Base-by-base conservation (phyloP, 2,113 vertebrate genomes). In the Cyprinus carpio region DNA sequence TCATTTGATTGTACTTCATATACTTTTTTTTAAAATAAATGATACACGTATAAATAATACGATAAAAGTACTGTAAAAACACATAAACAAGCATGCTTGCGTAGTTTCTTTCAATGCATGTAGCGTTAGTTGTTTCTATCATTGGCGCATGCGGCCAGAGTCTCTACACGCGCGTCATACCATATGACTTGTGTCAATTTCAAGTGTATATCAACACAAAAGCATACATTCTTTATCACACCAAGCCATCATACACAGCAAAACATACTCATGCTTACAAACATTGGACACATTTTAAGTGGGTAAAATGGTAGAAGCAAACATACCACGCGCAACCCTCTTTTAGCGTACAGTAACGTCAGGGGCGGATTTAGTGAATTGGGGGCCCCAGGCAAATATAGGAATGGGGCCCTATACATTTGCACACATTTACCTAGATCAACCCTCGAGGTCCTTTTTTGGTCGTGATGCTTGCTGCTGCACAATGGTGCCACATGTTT, bases 221-320 rank as follows among this genome's bases (percentile, higher is more conserved):
- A 72, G 13, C 64, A 56, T 37, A 2, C 27, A 31, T 49, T 69
- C 13, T 51, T 67, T 64, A 29, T 31, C 4, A 13, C 16, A 34
- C 4, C 20, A 8, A 51, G 1, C 29, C 9, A 46, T 49, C 9
- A 20, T 15, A 11, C 20, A 72, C 79, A 0, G 7, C 4, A 25
- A 25, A 72, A 20, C 37, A 69, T 3, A 58, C 6, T 31, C 2
- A 12, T 27, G 18, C 13, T 6, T 34, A 10, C 11, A 72, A 16
- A 7, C 43, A 11, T 10, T 46, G 43, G 43, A 2, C 43, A 8
- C n/a, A 54, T 83, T 74, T 72, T 74, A 72, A 51, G 46, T 43
- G 31, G 20, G 7, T 56, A 79, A 87, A 65, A 79, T 80, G 64
- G 75, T 31, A 76, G n/a, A 80, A 81, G 13, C 20, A 11, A 75